phyloP scores from a whole-genome alignment of 2,797 vertebrate species.

The Craterocephalus amniculus region DNA sequence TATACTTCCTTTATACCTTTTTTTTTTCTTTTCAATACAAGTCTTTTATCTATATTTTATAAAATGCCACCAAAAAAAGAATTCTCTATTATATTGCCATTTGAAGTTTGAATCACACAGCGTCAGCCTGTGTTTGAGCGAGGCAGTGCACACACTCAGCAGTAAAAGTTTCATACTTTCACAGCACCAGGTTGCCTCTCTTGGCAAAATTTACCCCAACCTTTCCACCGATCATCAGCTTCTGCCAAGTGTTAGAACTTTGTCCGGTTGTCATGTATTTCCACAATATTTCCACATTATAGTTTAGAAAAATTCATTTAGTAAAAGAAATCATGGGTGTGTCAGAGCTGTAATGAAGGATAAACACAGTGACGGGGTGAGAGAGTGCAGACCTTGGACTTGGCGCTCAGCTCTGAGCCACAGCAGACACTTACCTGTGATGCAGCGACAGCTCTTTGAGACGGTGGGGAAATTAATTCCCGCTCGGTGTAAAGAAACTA shows the following conservation, averaged over 20 bases:
- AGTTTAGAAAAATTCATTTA: constrained; percentile 56
- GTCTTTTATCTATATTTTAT: neutral
- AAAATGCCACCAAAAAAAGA: neutral
- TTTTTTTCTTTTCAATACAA: neutral
- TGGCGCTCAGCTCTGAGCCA: constrained; percentile 60
- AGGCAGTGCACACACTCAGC: neutral
- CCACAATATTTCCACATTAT: constrained; percentile 60
- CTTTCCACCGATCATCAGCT: constrained; percentile 43
- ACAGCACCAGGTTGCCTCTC: constrained; percentile 4
- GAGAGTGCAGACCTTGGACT: constrained; percentile 72
- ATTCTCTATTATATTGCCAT: neutral
- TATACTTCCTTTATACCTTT: neutral
- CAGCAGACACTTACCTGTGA: constrained; percentile 61
- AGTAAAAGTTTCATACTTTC: constrained; percentile 20
- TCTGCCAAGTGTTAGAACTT: constrained; percentile 66
- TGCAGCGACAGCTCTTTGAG: constrained; percentile 69
- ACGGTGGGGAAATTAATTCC: constrained; percentile 64
- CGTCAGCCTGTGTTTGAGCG: neutral
- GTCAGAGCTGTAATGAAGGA: constrained; percentile 60
- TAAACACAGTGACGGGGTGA: constrained; percentile 75
- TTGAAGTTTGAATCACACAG: constrained; percentile 14
- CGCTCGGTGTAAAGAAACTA: constrained; percentile 66
- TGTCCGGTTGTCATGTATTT: constrained; percentile 59
- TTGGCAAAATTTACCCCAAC: constrained; percentile 19
- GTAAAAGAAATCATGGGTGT: constrained; percentile 33